Evolutionary conservation across 2,888 invertebrate genomes (phyloP), one percentile per base, ranked within the genome.

Genomic region (Galeopsomyia nigrocyanea): DNA sequence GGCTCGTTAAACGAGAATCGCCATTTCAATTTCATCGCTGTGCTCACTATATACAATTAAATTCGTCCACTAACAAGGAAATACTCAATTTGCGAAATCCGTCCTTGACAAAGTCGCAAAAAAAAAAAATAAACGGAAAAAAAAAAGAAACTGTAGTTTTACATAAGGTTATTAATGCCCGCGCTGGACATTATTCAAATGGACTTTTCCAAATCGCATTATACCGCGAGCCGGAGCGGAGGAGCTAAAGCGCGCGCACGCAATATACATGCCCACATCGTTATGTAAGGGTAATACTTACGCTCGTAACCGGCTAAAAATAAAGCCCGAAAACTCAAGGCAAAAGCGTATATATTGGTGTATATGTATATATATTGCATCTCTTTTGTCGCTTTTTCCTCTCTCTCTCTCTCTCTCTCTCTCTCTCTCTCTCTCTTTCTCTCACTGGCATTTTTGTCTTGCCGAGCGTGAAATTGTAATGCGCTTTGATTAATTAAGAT

Each of bases 181-280:
- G 51, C 2, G 22, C 26, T 19, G 26, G 57, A 47, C 55, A 55
- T 68, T 63, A 69, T 69, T 69, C 51, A 69, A 69, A 69, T 69
- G 50, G 62, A 69, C 63, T 69, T 63, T 69, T 69, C 50, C 39
- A 63, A 69, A 69, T 69, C 63, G 69, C 63, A 69, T 69, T 69
- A 67, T n/a, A 26, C 26, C 3, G 26, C 5, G 39, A n/a, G n/a
- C 17, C 13, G 16, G 14, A n/a, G 39, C 17, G 5, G 22, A 26
- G 10, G 61, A 21, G 39, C 39, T 17, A 19, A n/a, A n/a, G 46
- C 60, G 46, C 60, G 17, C 7, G 19, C 46, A 51, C 31, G 53
- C 21, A 19, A 49, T 21, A 19, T 49, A 47, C 31, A 53, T 14
- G 19, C 47, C 1, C 26, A 16, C 22, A 14, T 26, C 26, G 26